Evolutionary conservation across 2,113 vertebrate species (phyloP), one percentile per base, ranked within the genome.

Genomic region (Hemiscyllium ocellatum): DNA sequence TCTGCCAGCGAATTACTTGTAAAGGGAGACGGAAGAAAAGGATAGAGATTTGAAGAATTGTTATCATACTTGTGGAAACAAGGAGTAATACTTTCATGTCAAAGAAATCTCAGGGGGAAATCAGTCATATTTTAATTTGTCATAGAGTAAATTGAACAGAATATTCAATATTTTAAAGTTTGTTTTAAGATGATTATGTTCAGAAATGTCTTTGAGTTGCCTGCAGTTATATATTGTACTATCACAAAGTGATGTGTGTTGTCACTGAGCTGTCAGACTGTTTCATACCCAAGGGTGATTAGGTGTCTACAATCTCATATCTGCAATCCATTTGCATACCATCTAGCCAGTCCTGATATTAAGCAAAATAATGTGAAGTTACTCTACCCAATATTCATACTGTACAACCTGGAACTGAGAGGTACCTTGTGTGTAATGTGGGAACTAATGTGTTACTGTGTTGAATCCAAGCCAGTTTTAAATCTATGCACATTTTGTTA

Each of bases 401-500:
- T 83, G 37, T 61, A 22, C 33, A 33, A 37, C 19, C 12, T 52
- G 10, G 95, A 95, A 85, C 72, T 85, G 33, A 52, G 47, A 85
- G n/a, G 17, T n/a, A 8, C 22, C 29, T 65, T 26, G 26, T 6
- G 2, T 24, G 4, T 95, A 52, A 61, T 95, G 22, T 72, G 19
- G 20, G 13, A 76, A 95, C 70, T 3, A 10, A 42, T 22, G 22
- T 56, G 24, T 8, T 61, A 61, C 12, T 61, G 12, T 50, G 70
- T 61, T 85, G 15, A 70, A 70, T 70, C 70, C 70, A 95, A 94
- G 29, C 22, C 26, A 2, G n/a, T 72, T 42, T 83, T 56, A n/a
- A 19, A 37, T n/a, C 85, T 10, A 42, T 78, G 7, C 72, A n/a
- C 13, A 33, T 89, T 69, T 56, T 10, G 19, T 97, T 94, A 95